Evolutionary conservation across 1,140 invertebrate species (phyloP).

Genomic region (Drosophila auraria): DNA sequence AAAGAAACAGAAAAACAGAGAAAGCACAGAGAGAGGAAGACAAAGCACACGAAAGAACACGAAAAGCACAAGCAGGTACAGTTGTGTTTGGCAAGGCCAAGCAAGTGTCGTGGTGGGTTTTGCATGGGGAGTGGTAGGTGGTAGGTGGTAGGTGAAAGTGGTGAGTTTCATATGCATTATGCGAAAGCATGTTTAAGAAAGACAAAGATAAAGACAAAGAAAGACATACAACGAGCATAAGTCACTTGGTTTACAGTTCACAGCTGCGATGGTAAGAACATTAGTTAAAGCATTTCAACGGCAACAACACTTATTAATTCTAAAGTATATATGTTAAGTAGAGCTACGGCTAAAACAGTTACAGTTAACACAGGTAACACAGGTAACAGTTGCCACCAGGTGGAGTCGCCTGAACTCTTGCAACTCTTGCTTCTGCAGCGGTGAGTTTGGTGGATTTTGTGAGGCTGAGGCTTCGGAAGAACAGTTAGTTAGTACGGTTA

Average conservation of each 20-base stretch:
- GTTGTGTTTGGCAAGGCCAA: slow-evolving; percentile 10
- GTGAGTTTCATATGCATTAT: slow-evolving; percentile 67
- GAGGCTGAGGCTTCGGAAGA: slow-evolving; percentile 48
- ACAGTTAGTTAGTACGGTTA: slow-evolving; percentile 47
- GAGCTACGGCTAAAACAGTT: slow-evolving; percentile 2
- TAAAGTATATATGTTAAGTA: background rate
- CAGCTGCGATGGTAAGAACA: slow-evolving; percentile 36
- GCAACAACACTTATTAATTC: slow-evolving; percentile 2
- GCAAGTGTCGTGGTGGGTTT: slow-evolving; percentile 19
- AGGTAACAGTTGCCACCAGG: slow-evolving; percentile 15
- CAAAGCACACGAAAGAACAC: slow-evolving; percentile 4
- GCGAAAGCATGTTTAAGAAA: slow-evolving; percentile 77
- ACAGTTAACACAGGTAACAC: slow-evolving; percentile 6
- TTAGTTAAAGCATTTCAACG: slow-evolving; percentile 46
- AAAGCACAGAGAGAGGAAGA: slow-evolving; percentile 22
- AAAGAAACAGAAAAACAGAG: slow-evolving; percentile 6
- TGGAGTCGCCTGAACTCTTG: slow-evolving; percentile 12
- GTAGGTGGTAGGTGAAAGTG: background rate
- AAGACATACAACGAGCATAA: slow-evolving; percentile 85
- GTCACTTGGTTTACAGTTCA: slow-evolving; percentile 64
- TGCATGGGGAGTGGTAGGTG: background rate
- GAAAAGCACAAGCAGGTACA: slow-evolving; percentile 16
- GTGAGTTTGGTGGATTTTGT: slow-evolving; percentile 43
- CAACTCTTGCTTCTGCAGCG: slow-evolving; percentile 32
- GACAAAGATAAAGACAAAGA: slow-evolving; percentile 81